phyloP scores from a whole-genome alignment of 2,797 vertebrate genomes.

The Molothrus aeneus region DNA sequence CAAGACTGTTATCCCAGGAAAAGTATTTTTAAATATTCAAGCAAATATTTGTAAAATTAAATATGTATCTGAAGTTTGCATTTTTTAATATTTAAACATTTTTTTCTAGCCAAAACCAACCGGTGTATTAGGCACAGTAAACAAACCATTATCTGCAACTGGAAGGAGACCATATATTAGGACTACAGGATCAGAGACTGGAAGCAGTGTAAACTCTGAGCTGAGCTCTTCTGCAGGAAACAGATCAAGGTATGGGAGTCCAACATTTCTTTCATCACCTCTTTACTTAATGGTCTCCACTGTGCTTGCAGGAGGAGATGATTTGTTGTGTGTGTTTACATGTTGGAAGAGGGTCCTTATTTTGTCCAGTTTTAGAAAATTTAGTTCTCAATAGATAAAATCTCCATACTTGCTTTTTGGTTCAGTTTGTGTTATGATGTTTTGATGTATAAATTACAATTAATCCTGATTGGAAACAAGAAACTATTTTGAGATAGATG shows the following conservation, averaged over 20 bases:
- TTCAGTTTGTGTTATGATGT: neutral
- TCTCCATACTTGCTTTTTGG: neutral
- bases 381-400: neutral
- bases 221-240: constrained; percentile 85
- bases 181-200: constrained; percentile 83
- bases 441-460: neutral
- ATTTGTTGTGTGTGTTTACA: neutral
- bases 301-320: neutral
- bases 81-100: neutral
- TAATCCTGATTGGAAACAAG: neutral
- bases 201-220: constrained; percentile 88
- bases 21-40: neutral
- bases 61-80: neutral
- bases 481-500: neutral
- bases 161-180: constrained; percentile 91
- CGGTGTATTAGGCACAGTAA: constrained; percentile 91
- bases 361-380: neutral
- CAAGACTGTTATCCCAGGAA: neutral
- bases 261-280: neutral
- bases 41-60: neutral
- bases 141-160: constrained; percentile 93
- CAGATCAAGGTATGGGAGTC: constrained; percentile 86
- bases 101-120: constrained; percentile 88
- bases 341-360: neutral
- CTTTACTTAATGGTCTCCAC: neutral